Percentiles rank a stretch among this genome's conserved stretches.
These are phyloP conservation scores for Pachyramphus minor DNA, from an alignment of 2,113 vertebrate species.

Conservation along the genomic window DNA sequence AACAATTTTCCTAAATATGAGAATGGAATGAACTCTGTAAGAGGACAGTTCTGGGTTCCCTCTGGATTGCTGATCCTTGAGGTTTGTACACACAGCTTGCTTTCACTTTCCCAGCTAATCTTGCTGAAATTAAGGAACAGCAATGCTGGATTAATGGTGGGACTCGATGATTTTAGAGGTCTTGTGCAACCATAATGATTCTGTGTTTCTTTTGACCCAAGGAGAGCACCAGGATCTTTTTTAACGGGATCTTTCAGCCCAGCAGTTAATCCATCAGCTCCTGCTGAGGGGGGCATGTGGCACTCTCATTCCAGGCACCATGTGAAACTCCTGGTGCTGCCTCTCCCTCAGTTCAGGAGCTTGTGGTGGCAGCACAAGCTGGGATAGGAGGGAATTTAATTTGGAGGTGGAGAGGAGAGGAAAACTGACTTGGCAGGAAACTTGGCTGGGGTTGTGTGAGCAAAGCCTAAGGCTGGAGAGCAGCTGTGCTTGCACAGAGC, in stretches of 20 bases:
- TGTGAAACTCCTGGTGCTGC: not conserved
- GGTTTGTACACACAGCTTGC: not conserved
- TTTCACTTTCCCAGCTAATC: not conserved
- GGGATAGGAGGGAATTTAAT: too few species aligned
- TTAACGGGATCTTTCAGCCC: not conserved
- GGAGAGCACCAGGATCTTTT: not conserved
- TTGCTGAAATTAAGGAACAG: not conserved
- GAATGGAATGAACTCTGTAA: not conserved
- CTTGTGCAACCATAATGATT: not conserved
- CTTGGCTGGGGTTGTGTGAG: too few species aligned
- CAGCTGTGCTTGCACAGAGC: too few species aligned
- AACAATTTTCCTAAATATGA: not conserved
- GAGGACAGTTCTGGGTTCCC: not conserved
- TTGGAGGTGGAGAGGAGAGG: too few species aligned
- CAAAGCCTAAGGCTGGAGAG: too few species aligned
- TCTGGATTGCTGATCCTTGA: not conserved
- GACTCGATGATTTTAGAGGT: fast-evolving
- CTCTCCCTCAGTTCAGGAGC: not conserved
- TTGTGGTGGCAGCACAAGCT: not conserved
- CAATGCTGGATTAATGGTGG: not conserved
- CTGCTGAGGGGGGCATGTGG: not conserved
- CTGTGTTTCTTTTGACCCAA: not conserved
- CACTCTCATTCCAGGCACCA: not conserved
- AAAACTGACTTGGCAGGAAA: too few species aligned
- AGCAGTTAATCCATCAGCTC: not conserved